A percentile compares a stretch with the other conserved stretches of the same genome.
Evolutionary conservation across 2,113 vertebrate genomes (phyloP).

Genomic region (Budorcas taxicolor): DNA sequence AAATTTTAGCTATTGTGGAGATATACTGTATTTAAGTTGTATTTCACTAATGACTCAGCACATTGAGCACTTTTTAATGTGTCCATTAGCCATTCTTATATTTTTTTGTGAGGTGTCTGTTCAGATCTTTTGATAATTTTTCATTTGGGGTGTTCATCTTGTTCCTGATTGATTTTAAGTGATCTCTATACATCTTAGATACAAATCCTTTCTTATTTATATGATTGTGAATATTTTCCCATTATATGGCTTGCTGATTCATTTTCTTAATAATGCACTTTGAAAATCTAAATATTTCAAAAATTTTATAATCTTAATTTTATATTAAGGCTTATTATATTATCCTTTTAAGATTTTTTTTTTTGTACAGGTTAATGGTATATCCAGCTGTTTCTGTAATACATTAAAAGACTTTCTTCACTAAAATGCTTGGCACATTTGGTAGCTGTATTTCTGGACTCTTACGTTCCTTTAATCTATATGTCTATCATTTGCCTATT

Average conservation of each 20-base stretch:
- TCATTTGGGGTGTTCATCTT: background rate
- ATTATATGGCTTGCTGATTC: background rate
- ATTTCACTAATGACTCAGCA: background rate
- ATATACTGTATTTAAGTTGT: background rate
- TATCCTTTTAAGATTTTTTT: background rate
- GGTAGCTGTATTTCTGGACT: background rate
- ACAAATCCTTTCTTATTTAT: background rate
- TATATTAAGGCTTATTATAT: background rate
- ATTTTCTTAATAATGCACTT: background rate
- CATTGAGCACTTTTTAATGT: background rate
- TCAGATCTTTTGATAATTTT: background rate
- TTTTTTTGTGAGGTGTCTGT: background rate
- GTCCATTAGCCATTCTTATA: background rate
- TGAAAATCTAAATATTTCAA: background rate
- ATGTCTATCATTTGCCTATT: background rate
- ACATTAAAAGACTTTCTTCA: background rate
- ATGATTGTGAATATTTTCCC: background rate
- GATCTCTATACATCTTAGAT: background rate
- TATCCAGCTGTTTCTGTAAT: background rate
- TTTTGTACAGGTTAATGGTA: background rate
- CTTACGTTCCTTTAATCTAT: background rate
- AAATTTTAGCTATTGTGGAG: background rate
- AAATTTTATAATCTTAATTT: background rate
- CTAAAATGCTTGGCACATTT: background rate
- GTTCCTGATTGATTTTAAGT: background rate